phyloP scores from a whole-genome alignment of 2,113 vertebrate genomes.

The Nothobranchius kuhntae region DNA sequence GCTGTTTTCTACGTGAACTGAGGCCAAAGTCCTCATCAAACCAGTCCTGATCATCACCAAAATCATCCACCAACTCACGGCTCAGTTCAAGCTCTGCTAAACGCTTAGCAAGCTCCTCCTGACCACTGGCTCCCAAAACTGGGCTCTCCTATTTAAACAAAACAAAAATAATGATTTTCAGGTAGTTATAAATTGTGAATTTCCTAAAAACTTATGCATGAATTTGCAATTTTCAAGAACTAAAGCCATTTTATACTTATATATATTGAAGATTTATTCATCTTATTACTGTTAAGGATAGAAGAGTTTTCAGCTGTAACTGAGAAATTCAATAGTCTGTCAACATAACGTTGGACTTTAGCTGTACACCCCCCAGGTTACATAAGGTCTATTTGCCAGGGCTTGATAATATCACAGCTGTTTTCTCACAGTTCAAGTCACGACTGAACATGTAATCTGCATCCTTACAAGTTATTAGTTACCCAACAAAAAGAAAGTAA shows the following conservation, averaged over 20 bases:
- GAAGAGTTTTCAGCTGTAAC: slow-evolving; percentile 7
- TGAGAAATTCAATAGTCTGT: slow-evolving; percentile 43
- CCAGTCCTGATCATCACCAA: slow-evolving; percentile 97
- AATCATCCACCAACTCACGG: slow-evolving; percentile 84
- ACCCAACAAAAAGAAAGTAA: too few relatives aligned
- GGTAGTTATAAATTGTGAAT: background rate
- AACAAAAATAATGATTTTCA: background rate
- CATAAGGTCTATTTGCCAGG: slow-evolving; percentile 38
- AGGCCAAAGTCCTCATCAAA: slow-evolving; percentile 99
- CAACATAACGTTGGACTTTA: slow-evolving; percentile 66
- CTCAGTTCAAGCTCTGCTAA: slow-evolving; percentile 92
- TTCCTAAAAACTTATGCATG: background rate
- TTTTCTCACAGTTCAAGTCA: slow-evolving; percentile 4
- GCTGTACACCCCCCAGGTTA: slow-evolving; percentile 40
- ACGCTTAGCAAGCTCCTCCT: slow-evolving; percentile 92
- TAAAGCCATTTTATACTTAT: background rate
- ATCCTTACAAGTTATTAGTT: background rate
- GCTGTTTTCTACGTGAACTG: slow-evolving; percentile 85
- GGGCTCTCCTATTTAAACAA: slow-evolving; percentile 84
- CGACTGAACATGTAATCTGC: background rate
- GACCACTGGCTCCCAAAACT: slow-evolving; percentile 87
- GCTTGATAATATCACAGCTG: slow-evolving; percentile 7
- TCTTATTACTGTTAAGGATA: slow-evolving; percentile 13
- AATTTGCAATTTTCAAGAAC: background rate
- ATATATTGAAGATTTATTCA: background rate